phyloP scores from a whole-genome alignment of 2,888 invertebrate species.

The Sthenelais limicola region DNA sequence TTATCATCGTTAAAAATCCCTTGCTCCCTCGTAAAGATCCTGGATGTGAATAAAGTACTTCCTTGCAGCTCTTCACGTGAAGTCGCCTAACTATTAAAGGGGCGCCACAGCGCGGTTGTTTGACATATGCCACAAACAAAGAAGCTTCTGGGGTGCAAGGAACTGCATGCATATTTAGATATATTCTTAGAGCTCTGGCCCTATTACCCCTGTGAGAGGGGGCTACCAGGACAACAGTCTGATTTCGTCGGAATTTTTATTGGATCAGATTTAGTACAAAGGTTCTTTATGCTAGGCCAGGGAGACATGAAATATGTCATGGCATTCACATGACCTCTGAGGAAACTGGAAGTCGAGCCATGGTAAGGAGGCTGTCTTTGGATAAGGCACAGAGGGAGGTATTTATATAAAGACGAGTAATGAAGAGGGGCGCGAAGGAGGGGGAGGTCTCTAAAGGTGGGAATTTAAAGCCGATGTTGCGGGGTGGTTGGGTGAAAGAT shows the following conservation, averaged over 20 bases:
- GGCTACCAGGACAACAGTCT: too few species aligned
- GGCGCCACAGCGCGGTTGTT: too few species aligned
- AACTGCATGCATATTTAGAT: too few species aligned
- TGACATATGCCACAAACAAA: too few species aligned
- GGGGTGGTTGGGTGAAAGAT: neutral
- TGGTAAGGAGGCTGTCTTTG: neutral
- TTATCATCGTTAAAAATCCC: too few species aligned
- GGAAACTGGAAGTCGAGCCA: neutral
- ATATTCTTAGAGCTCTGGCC: too few species aligned
- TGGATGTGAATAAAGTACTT: too few species aligned
- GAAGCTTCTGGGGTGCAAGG: too few species aligned
- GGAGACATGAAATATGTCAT: neutral
- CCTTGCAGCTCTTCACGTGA: too few species aligned
- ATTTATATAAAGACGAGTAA: neutral
- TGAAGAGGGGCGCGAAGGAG: neutral
- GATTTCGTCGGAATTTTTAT: constrained; percentile 25
- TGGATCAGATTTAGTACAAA: constrained; percentile 19
- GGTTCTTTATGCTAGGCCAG: constrained; percentile 12
- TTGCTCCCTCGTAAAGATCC: too few species aligned
- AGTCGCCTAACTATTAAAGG: too few species aligned
- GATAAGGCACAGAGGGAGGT: neutral
- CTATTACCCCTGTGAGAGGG: too few species aligned
- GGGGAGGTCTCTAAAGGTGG: constrained; percentile 1
- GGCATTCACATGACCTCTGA: constrained; percentile 20
- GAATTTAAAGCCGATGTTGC: neutral